Conservation (phyloP, 2,797 vertebrate species). For the Lagothrix lagotricha region DNA sequence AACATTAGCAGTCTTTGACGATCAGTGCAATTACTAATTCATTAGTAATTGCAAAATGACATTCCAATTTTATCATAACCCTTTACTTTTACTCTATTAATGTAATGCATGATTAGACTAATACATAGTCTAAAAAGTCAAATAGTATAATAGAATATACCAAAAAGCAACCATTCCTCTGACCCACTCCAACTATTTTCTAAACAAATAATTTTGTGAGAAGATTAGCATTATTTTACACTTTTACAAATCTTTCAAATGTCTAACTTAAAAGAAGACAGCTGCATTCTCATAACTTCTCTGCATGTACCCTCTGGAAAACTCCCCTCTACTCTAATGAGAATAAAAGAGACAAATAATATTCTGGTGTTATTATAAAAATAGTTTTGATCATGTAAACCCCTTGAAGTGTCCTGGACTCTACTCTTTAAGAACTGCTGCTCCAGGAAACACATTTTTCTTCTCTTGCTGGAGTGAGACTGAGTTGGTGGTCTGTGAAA, state of each 20-base stretch:
- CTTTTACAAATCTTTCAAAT: conserved; percentile 17
- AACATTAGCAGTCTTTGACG: neutral
- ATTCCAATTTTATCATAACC: neutral
- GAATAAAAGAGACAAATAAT: neutral
- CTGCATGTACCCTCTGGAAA: neutral
- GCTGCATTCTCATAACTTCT: neutral
- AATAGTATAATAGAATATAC: neutral
- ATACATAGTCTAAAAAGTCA: neutral
- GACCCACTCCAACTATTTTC: neutral
- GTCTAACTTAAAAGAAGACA: neutral
- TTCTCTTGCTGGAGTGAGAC: neutral
- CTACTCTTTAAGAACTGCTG: neutral
- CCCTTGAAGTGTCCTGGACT: neutral
- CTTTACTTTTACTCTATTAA: neutral
- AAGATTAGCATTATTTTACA: neutral
- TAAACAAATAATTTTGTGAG: neutral
- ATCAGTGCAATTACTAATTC: neutral
- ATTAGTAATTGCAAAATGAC: neutral
- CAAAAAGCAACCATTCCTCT: neutral
- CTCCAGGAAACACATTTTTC: neutral
- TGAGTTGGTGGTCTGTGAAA: neutral
- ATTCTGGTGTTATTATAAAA: neutral
- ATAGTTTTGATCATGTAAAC: neutral
- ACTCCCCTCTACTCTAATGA: neutral
- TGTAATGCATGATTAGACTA: neutral